These are phyloP conservation scores for Echinarachnius parma DNA, from an alignment of 53 echinoderm and acorn worm species.

Conservation along the genomic window DNA sequence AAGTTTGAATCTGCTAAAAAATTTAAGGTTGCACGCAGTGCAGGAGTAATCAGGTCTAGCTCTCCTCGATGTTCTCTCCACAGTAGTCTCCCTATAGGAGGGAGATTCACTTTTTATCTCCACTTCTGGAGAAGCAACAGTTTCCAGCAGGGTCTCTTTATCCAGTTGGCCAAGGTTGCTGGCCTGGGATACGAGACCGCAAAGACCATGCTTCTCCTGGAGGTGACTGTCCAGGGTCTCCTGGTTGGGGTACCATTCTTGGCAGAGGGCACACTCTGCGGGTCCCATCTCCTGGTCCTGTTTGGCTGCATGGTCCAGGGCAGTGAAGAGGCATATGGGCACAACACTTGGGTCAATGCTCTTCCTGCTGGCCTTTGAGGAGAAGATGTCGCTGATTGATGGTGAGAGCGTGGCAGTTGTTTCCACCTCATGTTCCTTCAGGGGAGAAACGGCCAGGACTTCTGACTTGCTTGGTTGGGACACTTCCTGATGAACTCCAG, in stretches of 20 bases:
- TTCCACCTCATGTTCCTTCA: background rate
- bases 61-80: slow-evolving; percentile 10
- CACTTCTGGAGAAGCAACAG: background rate
- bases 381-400: slow-evolving; percentile 25
- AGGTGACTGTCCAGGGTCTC: background rate
- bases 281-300: background rate
- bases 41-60: slow-evolving; percentile 6
- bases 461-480: background rate
- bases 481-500: background rate
- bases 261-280: background rate
- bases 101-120: background rate
- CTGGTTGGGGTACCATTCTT: slow-evolving; percentile 23
- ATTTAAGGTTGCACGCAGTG: slow-evolving; percentile 19
- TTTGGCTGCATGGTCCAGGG: slow-evolving; percentile 14
- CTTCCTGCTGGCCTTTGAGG: slow-evolving; percentile 20
- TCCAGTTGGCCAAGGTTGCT: background rate
- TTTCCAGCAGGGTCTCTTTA: background rate
- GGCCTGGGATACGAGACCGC: too few species aligned
- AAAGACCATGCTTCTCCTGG: slow-evolving; percentile 10
- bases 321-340: slow-evolving; percentile 5
- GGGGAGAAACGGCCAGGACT: background rate
- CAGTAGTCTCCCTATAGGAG: background rate
- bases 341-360: background rate
- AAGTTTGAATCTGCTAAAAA: slow-evolving; percentile 25
- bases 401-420: slow-evolving; percentile 19